These are phyloP conservation scores for Dryobota labecula DNA, from an alignment of 2,888 invertebrate species.

Conservation along the genomic window DNA sequence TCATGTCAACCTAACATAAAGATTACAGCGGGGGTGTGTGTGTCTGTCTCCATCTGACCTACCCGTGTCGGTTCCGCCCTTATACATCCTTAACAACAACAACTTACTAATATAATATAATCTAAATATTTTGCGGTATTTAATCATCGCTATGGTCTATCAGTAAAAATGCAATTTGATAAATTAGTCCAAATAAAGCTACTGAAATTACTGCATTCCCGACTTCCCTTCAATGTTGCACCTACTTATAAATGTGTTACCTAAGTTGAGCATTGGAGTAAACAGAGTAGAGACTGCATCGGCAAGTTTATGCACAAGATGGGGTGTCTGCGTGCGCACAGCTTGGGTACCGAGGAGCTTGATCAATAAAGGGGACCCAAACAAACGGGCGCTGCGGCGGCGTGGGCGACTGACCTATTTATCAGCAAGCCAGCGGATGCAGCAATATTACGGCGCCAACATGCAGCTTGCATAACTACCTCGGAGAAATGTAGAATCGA, in stretches of 20 bases:
- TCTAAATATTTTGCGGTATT: background rate
- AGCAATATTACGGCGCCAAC: conserved; percentile 65
- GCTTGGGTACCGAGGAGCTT: conserved; percentile 64
- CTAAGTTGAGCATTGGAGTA: conserved; percentile 58
- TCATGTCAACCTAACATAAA: conserved; percentile 55
- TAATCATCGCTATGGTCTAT: background rate
- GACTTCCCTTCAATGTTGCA: background rate
- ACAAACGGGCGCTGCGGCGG: conserved; percentile 83
- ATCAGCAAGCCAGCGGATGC: conserved; percentile 72
- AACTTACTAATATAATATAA: conserved; percentile 5
- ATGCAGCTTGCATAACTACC: conserved; percentile 60
- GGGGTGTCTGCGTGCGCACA: conserved; percentile 82
- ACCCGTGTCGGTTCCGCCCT: conserved; percentile 55
- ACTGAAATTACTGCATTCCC: background rate
- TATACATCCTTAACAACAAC: conserved; percentile 36
- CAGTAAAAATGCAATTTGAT: background rate
- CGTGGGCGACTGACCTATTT: conserved; percentile 88
- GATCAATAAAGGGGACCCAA: conserved; percentile 89
- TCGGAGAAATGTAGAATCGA: conserved; percentile 46
- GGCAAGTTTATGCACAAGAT: conserved; percentile 65
- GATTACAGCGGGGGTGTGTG: conserved; percentile 55
- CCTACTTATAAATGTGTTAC: conserved; percentile 32
- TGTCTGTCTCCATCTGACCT: conserved; percentile 48
- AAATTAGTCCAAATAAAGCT: background rate
- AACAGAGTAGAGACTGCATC: conserved; percentile 65